Percentiles rank a stretch among this genome's conserved stretches.
Evolutionary conservation across 2,888 invertebrate species (phyloP).

Genomic region (Lottia scabra): DNA sequence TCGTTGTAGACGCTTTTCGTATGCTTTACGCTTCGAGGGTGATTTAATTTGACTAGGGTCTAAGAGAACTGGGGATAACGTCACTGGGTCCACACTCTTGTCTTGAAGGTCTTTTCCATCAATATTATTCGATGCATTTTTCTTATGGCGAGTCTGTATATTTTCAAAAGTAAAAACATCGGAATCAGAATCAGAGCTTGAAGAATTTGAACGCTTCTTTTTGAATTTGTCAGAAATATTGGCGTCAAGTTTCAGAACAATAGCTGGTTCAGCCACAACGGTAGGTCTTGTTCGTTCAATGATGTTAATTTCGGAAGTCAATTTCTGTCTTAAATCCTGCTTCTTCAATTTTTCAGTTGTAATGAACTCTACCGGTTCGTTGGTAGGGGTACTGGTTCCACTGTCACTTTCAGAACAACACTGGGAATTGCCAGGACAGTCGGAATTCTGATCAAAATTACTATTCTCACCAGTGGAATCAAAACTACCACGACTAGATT

Average conservation of each 20-base stretch:
- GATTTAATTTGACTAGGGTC: slow-evolving; percentile 50
- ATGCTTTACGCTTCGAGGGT: slow-evolving; percentile 60
- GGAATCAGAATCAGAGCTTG: slow-evolving; percentile 20
- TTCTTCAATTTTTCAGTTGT: neutral
- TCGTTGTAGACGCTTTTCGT: slow-evolving; percentile 54
- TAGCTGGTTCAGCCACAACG: neutral
- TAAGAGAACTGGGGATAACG: slow-evolving; percentile 32
- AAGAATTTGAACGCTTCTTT: slow-evolving; percentile 4
- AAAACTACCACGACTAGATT: neutral
- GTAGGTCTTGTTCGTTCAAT: neutral
- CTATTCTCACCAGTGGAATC: neutral
- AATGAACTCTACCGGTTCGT: neutral
- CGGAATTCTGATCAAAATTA: neutral
- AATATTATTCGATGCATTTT: slow-evolving; percentile 1
- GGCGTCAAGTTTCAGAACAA: neutral
- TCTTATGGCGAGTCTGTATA: slow-evolving; percentile 4
- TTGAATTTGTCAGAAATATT: neutral
- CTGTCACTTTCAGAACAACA: slow-evolving; percentile 3
- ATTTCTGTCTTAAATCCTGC: neutral
- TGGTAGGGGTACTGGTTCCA: neutral
- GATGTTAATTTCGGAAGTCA: neutral
- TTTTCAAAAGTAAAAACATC: slow-evolving; percentile 9
- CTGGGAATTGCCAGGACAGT: neutral
- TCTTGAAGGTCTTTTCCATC: neutral
- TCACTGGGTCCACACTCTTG: slow-evolving; percentile 8